Percentiles rank a stretch among this genome's conserved stretches.
phyloP scores from a whole-genome alignment of 2,888 invertebrate species.

The Phengaris alcon region DNA sequence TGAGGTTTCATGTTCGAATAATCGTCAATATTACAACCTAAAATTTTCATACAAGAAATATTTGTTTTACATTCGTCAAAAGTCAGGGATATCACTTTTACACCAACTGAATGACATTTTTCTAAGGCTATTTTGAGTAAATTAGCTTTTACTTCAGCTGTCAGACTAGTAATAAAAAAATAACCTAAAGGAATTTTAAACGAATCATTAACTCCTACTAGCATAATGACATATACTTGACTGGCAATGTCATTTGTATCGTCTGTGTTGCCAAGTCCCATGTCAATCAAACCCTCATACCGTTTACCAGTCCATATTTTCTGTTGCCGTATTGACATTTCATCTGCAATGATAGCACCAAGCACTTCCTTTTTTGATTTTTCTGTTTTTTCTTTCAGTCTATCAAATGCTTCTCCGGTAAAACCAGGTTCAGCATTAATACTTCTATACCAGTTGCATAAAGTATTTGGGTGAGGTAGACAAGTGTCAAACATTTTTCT shows the following conservation, averaged over 20 bases:
- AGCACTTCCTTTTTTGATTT: too few relatives aligned
- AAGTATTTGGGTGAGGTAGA: slow-evolving; percentile 40
- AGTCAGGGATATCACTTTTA: not conserved
- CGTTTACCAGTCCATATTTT: slow-evolving; percentile 11
- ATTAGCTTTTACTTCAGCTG: slow-evolving; percentile 38
- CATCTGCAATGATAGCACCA: slow-evolving; percentile 22
- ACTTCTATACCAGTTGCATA: slow-evolving; percentile 39
- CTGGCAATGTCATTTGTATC: slow-evolving; percentile 18
- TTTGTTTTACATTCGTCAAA: slow-evolving; percentile 31
- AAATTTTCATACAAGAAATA: slow-evolving; percentile 27
- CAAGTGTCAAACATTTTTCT: slow-evolving; percentile 39
- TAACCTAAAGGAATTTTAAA: slow-evolving; percentile 47
- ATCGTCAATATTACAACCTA: slow-evolving; percentile 30
- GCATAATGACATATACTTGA: slow-evolving; percentile 35
- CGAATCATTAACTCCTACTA: slow-evolving; percentile 34
- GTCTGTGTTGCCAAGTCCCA: not conserved
- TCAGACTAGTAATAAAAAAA: slow-evolving; percentile 42
- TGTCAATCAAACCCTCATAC: slow-evolving; percentile 11
- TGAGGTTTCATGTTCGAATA: not conserved
- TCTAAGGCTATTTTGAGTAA: slow-evolving; percentile 34
- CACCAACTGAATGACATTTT: slow-evolving; percentile 34
- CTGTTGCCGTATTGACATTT: slow-evolving; percentile 28
- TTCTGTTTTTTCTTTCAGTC: slow-evolving; percentile 35
- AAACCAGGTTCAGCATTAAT: slow-evolving; percentile 38
- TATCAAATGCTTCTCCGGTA: slow-evolving; percentile 38